Evolutionary conservation across 2,113 vertebrate species (phyloP), one percentile per base, ranked within the genome.

Genomic region (Hiodon alosoides): DNA sequence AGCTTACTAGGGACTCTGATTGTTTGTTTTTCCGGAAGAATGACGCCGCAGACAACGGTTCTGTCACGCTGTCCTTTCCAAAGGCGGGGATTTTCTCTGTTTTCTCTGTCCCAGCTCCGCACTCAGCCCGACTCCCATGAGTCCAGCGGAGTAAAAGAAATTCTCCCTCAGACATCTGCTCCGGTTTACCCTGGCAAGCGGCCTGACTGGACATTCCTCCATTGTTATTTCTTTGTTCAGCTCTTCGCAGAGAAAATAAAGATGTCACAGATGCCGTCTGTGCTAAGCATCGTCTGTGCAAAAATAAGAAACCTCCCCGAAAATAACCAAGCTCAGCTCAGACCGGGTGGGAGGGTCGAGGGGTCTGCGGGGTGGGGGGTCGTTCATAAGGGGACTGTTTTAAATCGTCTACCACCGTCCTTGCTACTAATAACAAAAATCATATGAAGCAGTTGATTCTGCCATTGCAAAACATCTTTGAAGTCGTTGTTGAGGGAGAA

Each of bases 161-260:
- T 81, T 81, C 64, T 68, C 79, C 64, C 70, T 50, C 47, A 47
- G 57, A 80, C 77, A 79, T 85, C 80, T 85, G 79, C 73, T 79
- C 67, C 46, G 66, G 77, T 79, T 85, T 78, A 80, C 72, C 68
- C 83, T 85, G 82, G 79, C 75, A 55, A 76, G 54, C 16, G 58
- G n/a, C 73, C 75, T 78, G 76, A 78, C 69, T 76, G 77, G 47
- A 82, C 14, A 31, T 80, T 81, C 79, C 80, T 70, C 62, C 9
- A 76, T 57, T 59, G 76, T 71, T 76, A 74, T 83, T 80, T 78
- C 80, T 85, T 81, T 83, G 77, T 83, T 85, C 79, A 79, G 79
- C 82, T 84, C 75, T 82, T 81, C 71, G 62, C 71, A 82, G 78
- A 81, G 79, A 81, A 80, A 82, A 82, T 82, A 83, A 81, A 82